Evolutionary conservation across 2,113 vertebrate species (phyloP).

Genomic region (Myocastor coypus): DNA sequence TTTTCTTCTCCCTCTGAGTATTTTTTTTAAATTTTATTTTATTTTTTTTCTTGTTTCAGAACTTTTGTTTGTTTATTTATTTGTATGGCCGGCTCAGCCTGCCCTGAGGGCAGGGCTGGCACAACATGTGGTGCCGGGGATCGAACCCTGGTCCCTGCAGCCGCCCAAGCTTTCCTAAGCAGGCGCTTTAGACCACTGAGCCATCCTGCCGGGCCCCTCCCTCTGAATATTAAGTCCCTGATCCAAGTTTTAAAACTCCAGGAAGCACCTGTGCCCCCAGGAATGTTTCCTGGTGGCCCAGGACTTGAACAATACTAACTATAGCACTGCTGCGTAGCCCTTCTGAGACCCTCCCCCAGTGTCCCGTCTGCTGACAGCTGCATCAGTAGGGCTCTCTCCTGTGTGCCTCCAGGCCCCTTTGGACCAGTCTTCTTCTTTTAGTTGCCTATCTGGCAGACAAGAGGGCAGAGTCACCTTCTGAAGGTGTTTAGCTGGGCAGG

Average conservation of each 20-base stretch:
- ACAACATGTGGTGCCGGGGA: too few species aligned
- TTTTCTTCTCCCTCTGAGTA: conserved; percentile 33
- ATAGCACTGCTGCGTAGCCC: rapidly evolving
- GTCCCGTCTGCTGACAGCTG: neutral
- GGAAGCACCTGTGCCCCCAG: neutral
- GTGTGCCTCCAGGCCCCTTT: neutral
- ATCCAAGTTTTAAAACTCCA: neutral
- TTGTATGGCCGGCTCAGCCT: too few species aligned
- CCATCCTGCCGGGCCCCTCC: too few species aligned
- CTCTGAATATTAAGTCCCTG: neutral
- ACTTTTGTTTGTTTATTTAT: too few species aligned
- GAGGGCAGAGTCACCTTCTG: neutral
- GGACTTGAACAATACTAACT: neutral
- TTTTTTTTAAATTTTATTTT: too few species aligned
- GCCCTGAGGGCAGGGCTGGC: too few species aligned
- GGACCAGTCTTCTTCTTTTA: neutral
- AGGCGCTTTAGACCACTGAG: too few species aligned
- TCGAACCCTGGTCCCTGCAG: too few species aligned
- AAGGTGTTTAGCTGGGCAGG: neutral
- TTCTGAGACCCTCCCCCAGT: neutral
- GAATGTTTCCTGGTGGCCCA: neutral
- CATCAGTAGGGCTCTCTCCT: neutral
- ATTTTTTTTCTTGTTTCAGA: too few species aligned
- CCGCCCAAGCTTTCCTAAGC: too few species aligned
- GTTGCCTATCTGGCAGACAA: neutral